Percentiles rank a stretch among this genome's conserved stretches.
Evolutionary conservation across 2,888 invertebrate genomes (phyloP).

Genomic region (Tiphia femorata): DNA sequence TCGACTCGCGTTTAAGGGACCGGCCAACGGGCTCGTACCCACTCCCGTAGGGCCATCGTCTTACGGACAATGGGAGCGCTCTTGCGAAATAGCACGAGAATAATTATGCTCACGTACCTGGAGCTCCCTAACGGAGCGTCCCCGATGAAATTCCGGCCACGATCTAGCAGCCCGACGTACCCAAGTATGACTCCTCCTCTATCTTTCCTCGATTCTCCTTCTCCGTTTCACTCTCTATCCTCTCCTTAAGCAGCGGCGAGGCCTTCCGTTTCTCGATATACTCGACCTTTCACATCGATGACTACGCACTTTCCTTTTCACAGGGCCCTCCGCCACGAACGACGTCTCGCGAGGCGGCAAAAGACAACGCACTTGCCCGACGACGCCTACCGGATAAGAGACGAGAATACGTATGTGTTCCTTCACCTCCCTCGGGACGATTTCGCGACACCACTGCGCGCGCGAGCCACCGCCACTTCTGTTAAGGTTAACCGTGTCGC

Average conservation of each 20-base stretch:
- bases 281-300: slow-evolving; percentile 46
- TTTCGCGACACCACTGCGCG: neutral
- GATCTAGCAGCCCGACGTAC: slow-evolving; percentile 29
- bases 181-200: slow-evolving; percentile 10
- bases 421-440: no score
- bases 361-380: slow-evolving; percentile 22
- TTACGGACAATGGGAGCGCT: neutral
- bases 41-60: slow-evolving; percentile 7
- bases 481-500: neutral
- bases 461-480: neutral
- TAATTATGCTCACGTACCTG: slow-evolving; percentile 44
- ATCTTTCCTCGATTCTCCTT: slow-evolving; percentile 7
- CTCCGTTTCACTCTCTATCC: slow-evolving; percentile 7
- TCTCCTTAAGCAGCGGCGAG: slow-evolving; percentile 25
- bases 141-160: slow-evolving; percentile 37
- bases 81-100: neutral
- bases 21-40: slow-evolving; percentile 15
- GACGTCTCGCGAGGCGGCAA: neutral
- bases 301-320: slow-evolving; percentile 47
- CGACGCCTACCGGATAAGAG: neutral
- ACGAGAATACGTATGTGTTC: no score
- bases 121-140: slow-evolving; percentile 57
- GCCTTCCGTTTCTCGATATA: slow-evolving; percentile 27
- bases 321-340: slow-evolving; percentile 31
- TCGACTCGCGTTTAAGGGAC: slow-evolving; percentile 35